Base-by-base conservation (phyloP, 2,113 vertebrate species). In the Hypocryptadius cinnamomeus region DNA sequence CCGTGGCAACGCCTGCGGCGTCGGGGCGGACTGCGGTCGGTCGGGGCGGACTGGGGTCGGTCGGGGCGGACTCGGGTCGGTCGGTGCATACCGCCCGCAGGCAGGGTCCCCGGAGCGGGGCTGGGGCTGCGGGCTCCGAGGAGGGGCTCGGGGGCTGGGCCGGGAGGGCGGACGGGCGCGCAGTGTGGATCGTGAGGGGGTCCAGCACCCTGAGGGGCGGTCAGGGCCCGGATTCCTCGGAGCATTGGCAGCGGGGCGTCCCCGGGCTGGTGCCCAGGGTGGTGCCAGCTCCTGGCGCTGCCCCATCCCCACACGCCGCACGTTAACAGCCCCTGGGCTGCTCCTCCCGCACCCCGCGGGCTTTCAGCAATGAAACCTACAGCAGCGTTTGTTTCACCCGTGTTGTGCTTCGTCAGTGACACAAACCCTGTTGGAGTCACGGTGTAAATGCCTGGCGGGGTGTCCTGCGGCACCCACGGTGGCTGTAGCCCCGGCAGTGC, bases 1-100 rank as follows among this genome's bases (percentile, higher is more conserved):
- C 89, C 88, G 35, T 95, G 80, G 96, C 95, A 94, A 97, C 97
- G 15, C 59, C 22, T 27, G 30, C 16, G 23, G 95, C 80, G 95
- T 89, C 53, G 53, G 53, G 53, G 30, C 51, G 51, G 51, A 54
- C 30, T 31, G 12, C 12, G 40, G 40, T 13, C 40, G 40, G 40
- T 42, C 40, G 40, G 40, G 40, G 40, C 44, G 44, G 44, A 23
- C 44, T 35, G 45, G n/a, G 35, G 45, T 35, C 60, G 82, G 72
- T 78, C 6, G 28, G 79, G 28, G 51, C 28, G 51, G 10, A 17
- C 15, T 51, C 15, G 27, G 51, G 28, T 6, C 28, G 51, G 72
- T 78, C 5, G 30, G 79, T 90, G 78, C 83, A 87, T 65, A 23
- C 16, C 7, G 47, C 13, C 13, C 37, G 19, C 10, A 7, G 42